A percentile compares a stretch with the other conserved stretches of the same genome.
phyloP scores from a whole-genome alignment of 2,113 vertebrate species.

The Platycercus adscitus region DNA sequence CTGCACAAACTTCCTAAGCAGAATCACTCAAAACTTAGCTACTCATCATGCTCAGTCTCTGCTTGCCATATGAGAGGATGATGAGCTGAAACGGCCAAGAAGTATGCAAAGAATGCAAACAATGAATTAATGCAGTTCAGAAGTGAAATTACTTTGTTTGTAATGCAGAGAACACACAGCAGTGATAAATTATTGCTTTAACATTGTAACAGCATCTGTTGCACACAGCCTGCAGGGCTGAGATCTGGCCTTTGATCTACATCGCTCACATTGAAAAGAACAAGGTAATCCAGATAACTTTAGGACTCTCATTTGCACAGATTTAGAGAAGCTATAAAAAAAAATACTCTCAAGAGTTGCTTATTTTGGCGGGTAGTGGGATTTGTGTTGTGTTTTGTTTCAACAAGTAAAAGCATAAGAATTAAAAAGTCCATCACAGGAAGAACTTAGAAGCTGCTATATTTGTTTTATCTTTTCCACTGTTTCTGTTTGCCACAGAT shows the following conservation, averaged over 20 bases:
- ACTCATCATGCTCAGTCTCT: neutral
- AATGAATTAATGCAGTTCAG: neutral
- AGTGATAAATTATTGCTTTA: conserved; percentile 43
- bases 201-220: conserved; percentile 18
- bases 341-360: neutral
- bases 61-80: neutral
- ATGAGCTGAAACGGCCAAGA: neutral
- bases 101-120: neutral
- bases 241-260: conserved; percentile 1
- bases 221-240: conserved; percentile 1
- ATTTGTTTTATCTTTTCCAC: neutral
- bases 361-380: neutral
- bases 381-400: neutral
- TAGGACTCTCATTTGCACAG: neutral
- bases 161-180: neutral
- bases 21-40: neutral
- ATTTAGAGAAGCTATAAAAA: neutral
- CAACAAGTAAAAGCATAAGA: neutral
- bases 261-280: neutral
- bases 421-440: fast-evolving
- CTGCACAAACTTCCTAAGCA: neutral
- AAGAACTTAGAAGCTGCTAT: neutral
- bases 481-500: neutral
- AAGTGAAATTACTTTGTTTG: neutral
- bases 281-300: neutral